phyloP scores from a whole-genome alignment of 2,797 vertebrate species.

The Podarcis siculus region DNA sequence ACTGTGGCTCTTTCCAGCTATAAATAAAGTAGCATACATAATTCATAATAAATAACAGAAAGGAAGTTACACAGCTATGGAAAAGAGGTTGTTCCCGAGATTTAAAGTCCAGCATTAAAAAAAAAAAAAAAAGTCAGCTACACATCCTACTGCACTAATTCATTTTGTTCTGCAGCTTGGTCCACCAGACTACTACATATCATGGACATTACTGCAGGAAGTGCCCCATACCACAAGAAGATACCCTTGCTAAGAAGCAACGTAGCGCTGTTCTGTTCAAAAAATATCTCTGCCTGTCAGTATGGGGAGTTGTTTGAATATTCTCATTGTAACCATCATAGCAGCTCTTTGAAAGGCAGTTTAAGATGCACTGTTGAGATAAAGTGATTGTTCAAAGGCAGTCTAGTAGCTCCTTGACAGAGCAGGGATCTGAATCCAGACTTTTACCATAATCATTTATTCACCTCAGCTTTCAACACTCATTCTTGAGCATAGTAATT shows the following conservation, averaged over 20 bases:
- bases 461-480: neutral
- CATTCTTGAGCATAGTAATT: neutral
- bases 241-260: neutral
- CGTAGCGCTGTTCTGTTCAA: neutral
- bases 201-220: neutral
- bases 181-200: neutral
- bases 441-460: neutral
- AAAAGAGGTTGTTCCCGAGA: neutral
- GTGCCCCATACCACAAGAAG: neutral
- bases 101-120: neutral
- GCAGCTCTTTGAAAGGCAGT: neutral
- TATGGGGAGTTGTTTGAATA: neutral
- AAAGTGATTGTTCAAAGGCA: neutral
- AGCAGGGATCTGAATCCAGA: neutral
- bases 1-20: neutral
- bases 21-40: slow-evolving; percentile 29
- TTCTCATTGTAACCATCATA: neutral
- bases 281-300: neutral
- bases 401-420: neutral
- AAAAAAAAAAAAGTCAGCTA: neutral
- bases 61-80: neutral
- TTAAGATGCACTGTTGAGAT: neutral
- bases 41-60: slow-evolving; percentile 29
- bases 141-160: neutral
- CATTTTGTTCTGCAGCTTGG: neutral